Evolutionary conservation across 2,797 vertebrate species (phyloP).

Genomic region (Hybognathus amarus): DNA sequence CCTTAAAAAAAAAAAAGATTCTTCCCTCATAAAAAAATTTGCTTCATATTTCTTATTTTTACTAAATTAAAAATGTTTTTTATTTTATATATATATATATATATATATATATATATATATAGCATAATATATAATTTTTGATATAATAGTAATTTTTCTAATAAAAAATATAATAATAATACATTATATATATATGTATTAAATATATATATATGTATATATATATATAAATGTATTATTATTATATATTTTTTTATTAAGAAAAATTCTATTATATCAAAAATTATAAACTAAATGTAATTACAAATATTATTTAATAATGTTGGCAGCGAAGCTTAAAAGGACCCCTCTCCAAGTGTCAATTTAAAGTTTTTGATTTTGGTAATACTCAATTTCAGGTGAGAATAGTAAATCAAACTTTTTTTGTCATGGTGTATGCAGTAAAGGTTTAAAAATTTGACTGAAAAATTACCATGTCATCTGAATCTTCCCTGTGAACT

Average conservation of each 20-base stretch:
- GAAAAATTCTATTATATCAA: no score
- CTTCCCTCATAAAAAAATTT: neutral
- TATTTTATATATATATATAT: neutral
- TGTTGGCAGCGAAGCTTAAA: neutral
- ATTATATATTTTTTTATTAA: no score
- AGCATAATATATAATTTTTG: no score
- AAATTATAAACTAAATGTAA: neutral
- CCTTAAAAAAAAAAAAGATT: neutral
- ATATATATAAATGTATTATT: no score
- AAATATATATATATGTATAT: no score
- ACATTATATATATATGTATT: no score
- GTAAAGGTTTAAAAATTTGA: neutral
- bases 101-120: no score
- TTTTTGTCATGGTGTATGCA: neutral
- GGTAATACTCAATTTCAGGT: neutral
- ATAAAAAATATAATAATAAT: no score
- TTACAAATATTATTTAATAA: neutral
- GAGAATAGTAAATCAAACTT: neutral
- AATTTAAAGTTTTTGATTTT: neutral
- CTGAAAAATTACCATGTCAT: neutral
- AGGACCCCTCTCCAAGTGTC: neutral
- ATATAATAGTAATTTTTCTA: no score
- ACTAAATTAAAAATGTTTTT: neutral
- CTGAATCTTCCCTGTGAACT: no score
- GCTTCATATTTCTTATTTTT: neutral